Base-by-base conservation (phyloP, 2,797 vertebrate species). In the Nyctibius grandis region DNA sequence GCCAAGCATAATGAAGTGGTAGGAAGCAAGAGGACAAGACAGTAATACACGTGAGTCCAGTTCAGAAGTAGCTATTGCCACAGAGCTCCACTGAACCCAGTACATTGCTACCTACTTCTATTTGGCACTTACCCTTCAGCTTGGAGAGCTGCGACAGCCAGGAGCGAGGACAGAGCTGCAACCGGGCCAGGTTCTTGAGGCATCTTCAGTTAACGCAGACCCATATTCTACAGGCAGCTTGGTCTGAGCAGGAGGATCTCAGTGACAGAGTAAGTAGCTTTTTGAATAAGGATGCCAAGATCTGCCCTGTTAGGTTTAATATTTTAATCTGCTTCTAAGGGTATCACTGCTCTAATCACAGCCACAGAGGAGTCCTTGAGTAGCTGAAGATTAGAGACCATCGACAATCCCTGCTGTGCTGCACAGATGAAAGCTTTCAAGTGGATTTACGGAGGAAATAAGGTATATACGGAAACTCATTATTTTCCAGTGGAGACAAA, bases 1-100 rank as follows among this genome's bases (percentile, higher is more conserved):
- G 63, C 44, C 54, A 92, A 73, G 31, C 44, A 25, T 9, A 10
- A 44, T 13, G 19, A 91, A 59, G 64, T 11, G 15, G n/a, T 14
- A 76, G 53, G 59, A 87, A 65, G 33, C 33, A 57, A 53, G 34
- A 65, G 34, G 22, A 80, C 38, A 60, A 59, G 15, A 25, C 1
- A n/a, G n/a, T n/a, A 76, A 36, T 4, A 36, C 23, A 12, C 0
- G 0, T 4, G 20, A 47, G 38, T 8, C 29, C 31, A 16, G 14
- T 21, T 77, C 6, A 0, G 17, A 31, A 70, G 13, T 4, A 23
- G 15, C 42, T 72, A 26, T 2, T 54, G 73, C 54, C 70, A 34
- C 8, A 57, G 50, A 53, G 7, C 12, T 69, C 44, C 23, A 57
- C 31, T 5, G 50, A 69, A 38, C 29, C 20, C 31, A 70, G 17